Evolutionary conservation across 2,797 vertebrate genomes (phyloP), one percentile per base, ranked within the genome.

Genomic region (Nothura maculosa): DNA sequence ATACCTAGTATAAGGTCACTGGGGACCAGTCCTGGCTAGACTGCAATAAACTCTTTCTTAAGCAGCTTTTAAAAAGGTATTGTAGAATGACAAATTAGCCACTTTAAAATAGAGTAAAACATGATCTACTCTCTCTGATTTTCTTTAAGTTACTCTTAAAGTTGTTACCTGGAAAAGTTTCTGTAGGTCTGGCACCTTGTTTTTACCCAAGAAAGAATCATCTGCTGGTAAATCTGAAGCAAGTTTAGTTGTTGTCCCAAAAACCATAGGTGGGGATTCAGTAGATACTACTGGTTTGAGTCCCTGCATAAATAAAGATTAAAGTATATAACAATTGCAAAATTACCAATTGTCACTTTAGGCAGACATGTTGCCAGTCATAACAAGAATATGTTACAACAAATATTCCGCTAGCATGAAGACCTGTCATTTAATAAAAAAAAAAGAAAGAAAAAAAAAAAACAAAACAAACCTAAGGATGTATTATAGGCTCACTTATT

Each of bases 101-200:
- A 48, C 30, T 14, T 75, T 83, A 83, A 80, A 89, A 69, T 63
- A 73, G 58, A 55, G 54, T 67, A 74, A 72, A 15, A 4, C 57
- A 83, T 24, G 62, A 64, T 50, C 63, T 34, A 63, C 15, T 85
- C 9, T 54, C 50, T 85, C 13, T 34, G 48, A 30, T 68, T 78
- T 81, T 88, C n/a, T 92, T 81, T 50, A 89, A 34, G 32, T 73
- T 89, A 87, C 22, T 90, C 73, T 78, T 61, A 38, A 95, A 78
- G 66, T 38, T 88, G 74, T 97, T 98, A 99, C 99, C 99, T 99
- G 99, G 97, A 99, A 99, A 43, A 99, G 4, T 91, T 96, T 99
- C 97, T 99, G 99, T 38, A 99, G 92, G 40, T 99, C 98, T 55
- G 98, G 98, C 73, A 99, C 99, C 94, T 92, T 98, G 98, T 99